Conservation (phyloP, 2,797 vertebrate genomes). For the Girardinus metallicus region DNA sequence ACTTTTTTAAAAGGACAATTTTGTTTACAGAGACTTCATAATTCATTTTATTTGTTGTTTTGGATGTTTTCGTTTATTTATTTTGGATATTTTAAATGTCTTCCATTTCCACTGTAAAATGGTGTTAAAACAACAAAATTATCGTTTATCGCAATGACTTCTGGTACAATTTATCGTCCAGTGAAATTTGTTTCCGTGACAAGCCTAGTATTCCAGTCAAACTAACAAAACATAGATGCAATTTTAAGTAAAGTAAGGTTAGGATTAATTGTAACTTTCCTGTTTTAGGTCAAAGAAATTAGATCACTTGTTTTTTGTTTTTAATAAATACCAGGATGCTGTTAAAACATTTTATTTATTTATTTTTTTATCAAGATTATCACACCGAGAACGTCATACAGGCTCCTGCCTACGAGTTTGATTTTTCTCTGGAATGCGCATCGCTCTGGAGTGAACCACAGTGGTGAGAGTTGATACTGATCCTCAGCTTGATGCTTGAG, state of each 20-base stretch:
- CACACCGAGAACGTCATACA: not conserved
- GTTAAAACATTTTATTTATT: not conserved
- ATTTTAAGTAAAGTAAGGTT: not conserved
- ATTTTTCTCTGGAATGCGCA: constrained; percentile 19
- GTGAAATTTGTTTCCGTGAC: too few relatives aligned
- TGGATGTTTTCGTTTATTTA: too few relatives aligned
- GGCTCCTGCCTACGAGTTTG: not conserved
- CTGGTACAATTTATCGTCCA: too few relatives aligned
- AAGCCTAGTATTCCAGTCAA: not conserved
- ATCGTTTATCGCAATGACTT: too few relatives aligned
- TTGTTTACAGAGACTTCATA: too few relatives aligned
- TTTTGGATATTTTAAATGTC: too few relatives aligned
- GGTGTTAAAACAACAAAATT: too few relatives aligned
- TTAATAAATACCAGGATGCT: not conserved
- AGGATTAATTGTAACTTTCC: not conserved
- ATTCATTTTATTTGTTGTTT: too few relatives aligned
- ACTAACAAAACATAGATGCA: not conserved
- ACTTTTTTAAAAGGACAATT: too few relatives aligned
- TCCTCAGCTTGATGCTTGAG: constrained; percentile 54
- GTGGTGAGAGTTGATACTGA: constrained; percentile 22
- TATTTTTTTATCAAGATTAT: not conserved
- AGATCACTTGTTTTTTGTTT: not conserved
- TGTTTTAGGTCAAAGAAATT: not conserved
- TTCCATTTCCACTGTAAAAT: too few relatives aligned
- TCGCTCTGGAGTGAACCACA: constrained; percentile 32